Percentiles rank a stretch among this genome's conserved stretches.
phyloP scores from a whole-genome alignment of 2,888 invertebrate species.

The Meiosimyza decipiens region DNA sequence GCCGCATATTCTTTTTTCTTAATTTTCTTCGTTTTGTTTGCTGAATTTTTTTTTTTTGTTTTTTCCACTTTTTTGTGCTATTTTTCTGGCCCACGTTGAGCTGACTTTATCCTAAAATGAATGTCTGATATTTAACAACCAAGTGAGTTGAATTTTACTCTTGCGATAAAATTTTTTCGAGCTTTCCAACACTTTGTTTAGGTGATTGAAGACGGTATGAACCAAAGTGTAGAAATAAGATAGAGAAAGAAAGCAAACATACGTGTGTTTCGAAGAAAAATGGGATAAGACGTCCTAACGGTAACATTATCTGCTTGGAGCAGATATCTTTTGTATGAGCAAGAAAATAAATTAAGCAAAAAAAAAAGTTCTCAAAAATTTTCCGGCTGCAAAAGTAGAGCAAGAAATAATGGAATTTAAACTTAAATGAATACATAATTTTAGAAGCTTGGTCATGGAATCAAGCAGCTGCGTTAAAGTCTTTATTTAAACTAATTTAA shows the following conservation, averaged over 20 bases:
- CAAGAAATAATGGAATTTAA: neutral
- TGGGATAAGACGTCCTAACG: slow-evolving; percentile 20
- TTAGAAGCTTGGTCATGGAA: too few relatives aligned
- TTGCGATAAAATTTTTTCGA: slow-evolving; percentile 35
- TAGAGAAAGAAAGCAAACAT: neutral
- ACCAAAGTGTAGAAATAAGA: neutral
- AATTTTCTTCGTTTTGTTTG: neutral
- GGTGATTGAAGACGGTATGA: too few relatives aligned
- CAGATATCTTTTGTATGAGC: slow-evolving; percentile 31
- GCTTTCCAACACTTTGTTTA: slow-evolving; percentile 26
- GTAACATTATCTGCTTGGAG: slow-evolving; percentile 25
- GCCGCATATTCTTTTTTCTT: slow-evolving; percentile 9
- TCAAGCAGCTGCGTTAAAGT: too few relatives aligned
- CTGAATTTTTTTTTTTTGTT: neutral
- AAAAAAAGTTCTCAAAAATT: slow-evolving; percentile 19
- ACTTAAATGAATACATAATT: neutral
- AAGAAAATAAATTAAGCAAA: slow-evolving; percentile 34
- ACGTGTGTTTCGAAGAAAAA: neutral
- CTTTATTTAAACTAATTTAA: neutral
- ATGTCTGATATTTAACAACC: slow-evolving; percentile 42
- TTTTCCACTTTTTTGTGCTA: neutral
- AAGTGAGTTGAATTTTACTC: slow-evolving; percentile 33
- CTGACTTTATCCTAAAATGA: slow-evolving; percentile 42
- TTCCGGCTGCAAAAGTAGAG: neutral
- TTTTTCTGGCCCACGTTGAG: slow-evolving; percentile 28